phyloP scores from a whole-genome alignment of 1,140 invertebrate genomes.

The Drosophila neocordata region DNA sequence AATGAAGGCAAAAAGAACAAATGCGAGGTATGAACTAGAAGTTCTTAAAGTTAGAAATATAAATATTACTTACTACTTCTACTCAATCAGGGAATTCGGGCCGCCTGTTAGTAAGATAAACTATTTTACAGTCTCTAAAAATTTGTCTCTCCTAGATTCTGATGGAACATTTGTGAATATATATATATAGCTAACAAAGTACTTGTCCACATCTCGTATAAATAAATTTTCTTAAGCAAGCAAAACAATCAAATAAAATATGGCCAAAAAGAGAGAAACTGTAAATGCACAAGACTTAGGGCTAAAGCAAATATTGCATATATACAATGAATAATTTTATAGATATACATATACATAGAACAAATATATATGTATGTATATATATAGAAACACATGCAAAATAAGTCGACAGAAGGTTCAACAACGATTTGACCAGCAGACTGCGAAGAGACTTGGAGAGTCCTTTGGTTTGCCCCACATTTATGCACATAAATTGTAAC shows the following conservation, averaged over 20 bases:
- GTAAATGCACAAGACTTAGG: conserved; percentile 37
- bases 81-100: no score
- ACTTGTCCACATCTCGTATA: background rate
- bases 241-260: conserved; percentile 57
- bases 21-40: background rate
- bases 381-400: conserved; percentile 56
- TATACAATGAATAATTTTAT: conserved; percentile 65
- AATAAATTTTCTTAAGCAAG: conserved; percentile 19
- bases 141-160: no score
- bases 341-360: conserved; percentile 24
- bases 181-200: background rate
- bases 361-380: background rate
- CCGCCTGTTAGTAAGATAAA: no score
- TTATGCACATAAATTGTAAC: conserved; percentile 71
- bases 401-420: conserved; percentile 49
- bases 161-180: no score
- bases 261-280: conserved; percentile 20
- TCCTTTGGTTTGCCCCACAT: conserved; percentile 35
- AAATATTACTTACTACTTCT: no score
- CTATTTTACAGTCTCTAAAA: no score
- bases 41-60: no score
- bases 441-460: background rate
- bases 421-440: conserved; percentile 5
- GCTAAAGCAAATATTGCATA: conserved; percentile 32
- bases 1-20: background rate